A percentile compares a stretch with the other conserved stretches of the same genome.
Conservation (phyloP, 2,113 vertebrate genomes). For the Pangasianodon gigas region DNA sequence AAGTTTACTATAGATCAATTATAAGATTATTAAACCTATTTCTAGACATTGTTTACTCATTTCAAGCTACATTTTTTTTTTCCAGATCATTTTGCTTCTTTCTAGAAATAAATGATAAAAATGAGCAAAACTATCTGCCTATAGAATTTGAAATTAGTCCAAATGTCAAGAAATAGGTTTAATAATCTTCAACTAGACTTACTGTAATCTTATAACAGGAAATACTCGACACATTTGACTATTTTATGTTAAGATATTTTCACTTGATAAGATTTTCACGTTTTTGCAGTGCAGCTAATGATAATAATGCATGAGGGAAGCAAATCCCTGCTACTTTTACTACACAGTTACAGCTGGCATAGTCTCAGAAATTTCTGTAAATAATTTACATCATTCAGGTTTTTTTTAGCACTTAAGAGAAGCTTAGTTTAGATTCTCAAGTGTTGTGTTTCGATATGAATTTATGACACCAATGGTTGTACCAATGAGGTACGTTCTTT, state of each 20-base stretch:
- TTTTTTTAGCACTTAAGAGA: background rate
- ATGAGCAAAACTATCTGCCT: background rate
- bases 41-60: background rate
- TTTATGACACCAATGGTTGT: background rate
- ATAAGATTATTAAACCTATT: background rate
- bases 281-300: background rate
- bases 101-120: background rate
- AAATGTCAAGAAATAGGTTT: background rate
- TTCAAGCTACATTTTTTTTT: background rate
- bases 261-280: background rate
- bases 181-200: background rate
- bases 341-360: background rate
- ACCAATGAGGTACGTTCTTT: background rate
- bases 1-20: background rate
- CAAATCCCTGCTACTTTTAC: background rate
- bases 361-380: background rate
- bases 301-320: background rate
- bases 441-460: background rate
- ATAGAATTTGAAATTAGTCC: background rate
- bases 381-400: background rate
- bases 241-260: background rate
- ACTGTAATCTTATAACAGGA: background rate
- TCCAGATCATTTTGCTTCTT: background rate
- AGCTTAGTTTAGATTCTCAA: background rate
- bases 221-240: background rate